Conservation (phyloP, 2,888 invertebrate genomes). For the Hylaea fasciaria region DNA sequence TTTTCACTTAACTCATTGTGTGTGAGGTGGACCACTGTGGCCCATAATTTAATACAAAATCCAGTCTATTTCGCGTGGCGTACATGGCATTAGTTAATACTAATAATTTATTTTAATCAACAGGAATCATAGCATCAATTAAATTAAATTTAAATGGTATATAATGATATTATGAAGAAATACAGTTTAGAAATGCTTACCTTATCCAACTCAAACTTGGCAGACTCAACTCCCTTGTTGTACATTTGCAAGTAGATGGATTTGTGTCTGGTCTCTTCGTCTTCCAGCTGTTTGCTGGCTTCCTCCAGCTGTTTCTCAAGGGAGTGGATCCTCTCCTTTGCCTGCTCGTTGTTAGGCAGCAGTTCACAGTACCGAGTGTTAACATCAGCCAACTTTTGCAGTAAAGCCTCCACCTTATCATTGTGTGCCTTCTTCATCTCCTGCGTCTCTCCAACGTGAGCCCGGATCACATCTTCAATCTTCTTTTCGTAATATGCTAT, state of each 20-base stretch:
- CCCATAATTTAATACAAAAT: too few species aligned
- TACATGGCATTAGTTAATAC: too few species aligned
- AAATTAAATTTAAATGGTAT: too few species aligned
- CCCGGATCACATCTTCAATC: conserved; percentile 89
- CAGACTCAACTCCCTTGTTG: conserved; percentile 92
- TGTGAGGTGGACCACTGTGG: too few species aligned
- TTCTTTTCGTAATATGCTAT: conserved; percentile 90
- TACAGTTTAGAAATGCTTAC: conserved; percentile 67
- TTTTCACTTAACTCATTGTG: too few species aligned
- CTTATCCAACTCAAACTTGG: conserved; percentile 89
- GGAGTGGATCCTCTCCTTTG: conserved; percentile 88
- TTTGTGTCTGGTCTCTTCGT: conserved; percentile 90
- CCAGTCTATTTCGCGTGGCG: too few species aligned
- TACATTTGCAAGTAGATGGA: conserved; percentile 93
- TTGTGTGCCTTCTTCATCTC: conserved; percentile 91
- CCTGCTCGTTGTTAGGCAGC: conserved; percentile 89
- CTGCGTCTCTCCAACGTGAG: conserved; percentile 86
- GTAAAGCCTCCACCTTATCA: conserved; percentile 90
- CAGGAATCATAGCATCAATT: too few species aligned
- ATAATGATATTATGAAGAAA: too few species aligned
- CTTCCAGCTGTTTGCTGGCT: conserved; percentile 87
- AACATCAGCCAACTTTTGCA: conserved; percentile 90
- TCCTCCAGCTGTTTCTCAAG: conserved; percentile 90
- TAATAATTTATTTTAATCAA: too few species aligned
- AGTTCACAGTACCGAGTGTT: conserved; percentile 91